A percentile compares a stretch with the other conserved stretches of the same genome.
These are phyloP conservation scores for Entomyzon cyanotis DNA, from an alignment of 2,113 vertebrate species.

Conservation along the genomic window DNA sequence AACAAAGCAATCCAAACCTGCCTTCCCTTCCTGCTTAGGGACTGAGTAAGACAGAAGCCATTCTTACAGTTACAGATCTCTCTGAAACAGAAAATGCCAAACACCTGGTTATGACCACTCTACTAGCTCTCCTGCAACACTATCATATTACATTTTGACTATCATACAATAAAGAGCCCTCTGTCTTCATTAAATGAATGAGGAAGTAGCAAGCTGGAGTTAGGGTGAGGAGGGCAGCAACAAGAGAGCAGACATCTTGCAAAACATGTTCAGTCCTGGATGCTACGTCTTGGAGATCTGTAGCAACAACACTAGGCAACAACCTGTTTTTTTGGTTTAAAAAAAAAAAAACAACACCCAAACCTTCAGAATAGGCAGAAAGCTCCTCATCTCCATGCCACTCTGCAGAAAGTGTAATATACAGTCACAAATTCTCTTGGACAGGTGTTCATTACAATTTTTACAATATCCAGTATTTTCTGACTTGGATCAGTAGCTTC, in stretches of 20 bases:
- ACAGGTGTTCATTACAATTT: neutral
- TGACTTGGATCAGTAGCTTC: neutral
- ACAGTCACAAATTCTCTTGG: neutral
- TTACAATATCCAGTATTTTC: neutral
- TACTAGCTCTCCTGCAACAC: neutral
- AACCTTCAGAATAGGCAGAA: neutral
- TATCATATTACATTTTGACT: neutral
- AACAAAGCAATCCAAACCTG: neutral
- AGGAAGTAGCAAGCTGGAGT: neutral
- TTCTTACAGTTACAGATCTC: neutral
- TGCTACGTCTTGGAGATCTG: accelerated
- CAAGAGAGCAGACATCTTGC: neutral
- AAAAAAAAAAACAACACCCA: neutral
- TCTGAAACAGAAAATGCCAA: neutral
- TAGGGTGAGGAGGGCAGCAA: neutral
- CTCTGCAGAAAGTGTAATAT: neutral
- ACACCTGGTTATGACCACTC: neutral
- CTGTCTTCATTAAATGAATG: neutral
- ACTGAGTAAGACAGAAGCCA: neutral
- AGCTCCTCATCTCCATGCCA: neutral
- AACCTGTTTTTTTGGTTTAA: neutral
- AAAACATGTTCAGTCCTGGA: neutral
- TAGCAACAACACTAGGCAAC: neutral
- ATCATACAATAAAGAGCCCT: neutral
- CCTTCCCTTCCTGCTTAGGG: neutral